Percentiles rank a stretch among this genome's conserved stretches.
These are phyloP conservation scores for Delichon dasypus DNA, from an alignment of 2,797 vertebrate genomes.

Conservation along the genomic window DNA sequence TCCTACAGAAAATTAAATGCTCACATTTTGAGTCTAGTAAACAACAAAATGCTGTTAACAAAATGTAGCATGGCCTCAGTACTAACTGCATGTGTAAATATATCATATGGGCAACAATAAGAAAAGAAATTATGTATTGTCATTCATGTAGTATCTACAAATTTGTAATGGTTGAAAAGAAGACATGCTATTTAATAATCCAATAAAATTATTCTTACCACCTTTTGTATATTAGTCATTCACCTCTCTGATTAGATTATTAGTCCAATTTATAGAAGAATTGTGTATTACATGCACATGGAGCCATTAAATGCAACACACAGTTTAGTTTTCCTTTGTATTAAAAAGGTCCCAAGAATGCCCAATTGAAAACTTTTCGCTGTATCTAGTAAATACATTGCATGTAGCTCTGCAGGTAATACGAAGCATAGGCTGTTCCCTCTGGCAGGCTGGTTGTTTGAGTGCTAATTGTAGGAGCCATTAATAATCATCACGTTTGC, in stretches of 20 bases:
- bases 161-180: slow-evolving; percentile 83
- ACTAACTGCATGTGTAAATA: slow-evolving; percentile 91
- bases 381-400: neutral
- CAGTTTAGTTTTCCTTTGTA: neutral
- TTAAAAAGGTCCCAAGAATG: neutral
- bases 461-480: neutral
- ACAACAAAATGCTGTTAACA: slow-evolving; percentile 80
- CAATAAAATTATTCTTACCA: slow-evolving; percentile 92
- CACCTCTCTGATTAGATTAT: neutral
- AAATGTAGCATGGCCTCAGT: slow-evolving; percentile 87
- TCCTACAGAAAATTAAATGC: slow-evolving; percentile 69
- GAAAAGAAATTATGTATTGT: slow-evolving; percentile 82
- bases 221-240: slow-evolving; percentile 67
- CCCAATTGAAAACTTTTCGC: neutral
- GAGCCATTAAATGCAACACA: neutral
- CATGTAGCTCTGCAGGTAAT: accelerated
- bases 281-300: accelerated
- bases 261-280: neutral
- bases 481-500: neutral
- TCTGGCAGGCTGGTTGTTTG: neutral
- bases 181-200: slow-evolving; percentile 87
- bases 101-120: slow-evolving; percentile 70
- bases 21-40: slow-evolving; percentile 67
- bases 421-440: neutral
- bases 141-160: slow-evolving; percentile 82